A percentile compares a stretch with the other conserved stretches of the same genome.
Conservation (phyloP, 2,113 vertebrate genomes). For the Corvus cornix region DNA sequence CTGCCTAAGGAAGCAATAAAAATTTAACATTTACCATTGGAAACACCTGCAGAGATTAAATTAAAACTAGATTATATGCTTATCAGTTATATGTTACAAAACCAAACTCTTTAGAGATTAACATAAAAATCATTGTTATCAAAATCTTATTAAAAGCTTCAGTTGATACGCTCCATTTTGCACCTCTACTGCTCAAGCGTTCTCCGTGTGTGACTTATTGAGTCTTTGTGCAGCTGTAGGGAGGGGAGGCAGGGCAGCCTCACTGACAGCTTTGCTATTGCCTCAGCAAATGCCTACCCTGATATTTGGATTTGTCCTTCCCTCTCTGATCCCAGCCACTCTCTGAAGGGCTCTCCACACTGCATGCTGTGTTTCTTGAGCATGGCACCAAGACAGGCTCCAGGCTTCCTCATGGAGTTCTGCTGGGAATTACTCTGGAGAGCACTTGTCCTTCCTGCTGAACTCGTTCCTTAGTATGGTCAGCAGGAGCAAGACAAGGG, state of each 20-base stretch:
- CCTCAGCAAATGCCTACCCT: neutral
- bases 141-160: constrained; percentile 64
- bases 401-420: neutral
- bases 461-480: neutral
- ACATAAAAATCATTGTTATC: constrained; percentile 36
- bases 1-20: constrained; percentile 58
- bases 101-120: constrained; percentile 56
- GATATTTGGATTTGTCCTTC: neutral
- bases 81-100: constrained; percentile 51
- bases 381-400: neutral
- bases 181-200: neutral
- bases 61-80: constrained; percentile 65
- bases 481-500: neutral
- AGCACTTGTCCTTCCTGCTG: neutral
- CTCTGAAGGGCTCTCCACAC: neutral
- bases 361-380: neutral
- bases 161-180: neutral
- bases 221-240: neutral
- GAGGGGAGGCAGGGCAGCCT: neutral
- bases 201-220: neutral
- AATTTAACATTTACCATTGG: constrained; percentile 53
- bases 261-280: rapidly evolving
- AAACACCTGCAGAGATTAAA: constrained; percentile 67
- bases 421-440: neutral
- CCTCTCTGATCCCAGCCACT: neutral